Conservation (phyloP, 2,888 invertebrate genomes). For the Folsomia manolachei region DNA sequence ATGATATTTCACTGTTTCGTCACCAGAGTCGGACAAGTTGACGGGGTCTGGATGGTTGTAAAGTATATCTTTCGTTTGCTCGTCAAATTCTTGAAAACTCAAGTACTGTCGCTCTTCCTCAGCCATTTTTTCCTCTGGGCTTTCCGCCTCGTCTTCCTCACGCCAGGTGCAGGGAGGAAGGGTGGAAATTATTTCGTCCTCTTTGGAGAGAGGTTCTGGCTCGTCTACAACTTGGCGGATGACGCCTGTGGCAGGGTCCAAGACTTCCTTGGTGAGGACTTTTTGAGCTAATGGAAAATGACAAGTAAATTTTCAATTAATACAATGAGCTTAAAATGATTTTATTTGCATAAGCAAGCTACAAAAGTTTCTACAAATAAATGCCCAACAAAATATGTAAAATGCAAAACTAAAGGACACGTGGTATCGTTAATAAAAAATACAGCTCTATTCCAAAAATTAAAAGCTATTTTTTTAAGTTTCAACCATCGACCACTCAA, state of each 20-base stretch:
- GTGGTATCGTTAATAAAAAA: no score
- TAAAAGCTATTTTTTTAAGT: no score
- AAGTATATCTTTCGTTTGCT: no score
- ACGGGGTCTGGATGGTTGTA: no score
- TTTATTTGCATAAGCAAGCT: neutral
- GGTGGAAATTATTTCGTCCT: neutral
- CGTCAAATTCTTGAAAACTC: no score
- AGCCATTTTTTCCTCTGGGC: neutral
- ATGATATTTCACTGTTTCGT: no score
- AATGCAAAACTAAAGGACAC: no score
- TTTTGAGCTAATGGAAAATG: neutral
- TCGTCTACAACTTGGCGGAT: neutral
- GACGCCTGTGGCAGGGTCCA: neutral
- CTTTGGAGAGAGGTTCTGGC: neutral
- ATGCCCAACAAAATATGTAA: neutral
- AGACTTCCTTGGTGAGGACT: no score
- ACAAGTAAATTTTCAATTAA: neutral
- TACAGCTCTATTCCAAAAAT: no score
- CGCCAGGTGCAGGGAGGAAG: neutral
- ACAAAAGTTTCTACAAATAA: neutral
- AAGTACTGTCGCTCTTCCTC: no score
- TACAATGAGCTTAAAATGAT: no score
- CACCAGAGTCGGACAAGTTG: neutral
- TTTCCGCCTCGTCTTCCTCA: neutral
- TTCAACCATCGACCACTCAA: no score